Evolutionary conservation across 2,888 invertebrate genomes (phyloP), one percentile per base, ranked within the genome.

Genomic region (Anthrax anthrax): DNA sequence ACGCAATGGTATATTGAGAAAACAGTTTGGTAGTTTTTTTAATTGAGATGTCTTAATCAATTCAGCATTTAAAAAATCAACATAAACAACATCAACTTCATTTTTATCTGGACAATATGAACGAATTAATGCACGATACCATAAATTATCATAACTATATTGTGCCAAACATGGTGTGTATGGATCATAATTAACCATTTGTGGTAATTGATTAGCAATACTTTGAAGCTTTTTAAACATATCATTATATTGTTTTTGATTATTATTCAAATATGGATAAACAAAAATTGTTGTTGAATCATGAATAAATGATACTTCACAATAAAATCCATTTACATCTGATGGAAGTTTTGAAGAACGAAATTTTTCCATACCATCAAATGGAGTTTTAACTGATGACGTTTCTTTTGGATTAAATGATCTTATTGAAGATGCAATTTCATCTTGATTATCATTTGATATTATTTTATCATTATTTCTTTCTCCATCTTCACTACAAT

Each of bases 21-120:
- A 74, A 27, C 74, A 68, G 1, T 65, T 60, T 36, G 64, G 65
- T 47, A 76, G 74, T 57, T 70, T 70, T 47, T 72, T 71, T 0
- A 76, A 62, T 50, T 74, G 63, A 10, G 62, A 56, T 18, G 65
- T 54, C 1, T 70, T 52, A 18, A 80, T 65, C 1, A 68, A 56
- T 58, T 79, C 79, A 9, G 70, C 63, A 56, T 84, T 84, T 2
- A 87, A 84, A 57, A 76, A 87, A 63, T 89, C 88, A 1, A 87
- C 77, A 62, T 80, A 89, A 52, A 72, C 69, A 0, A 88, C 77
- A 56, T 73, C 72, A 1, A 81, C 71, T 43, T 62, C 56, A 8
- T 65, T 62, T 17, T 69, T 61, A 0, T 56, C 55, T 34, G 67
- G 59, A 51, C 73, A 69, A 43, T 72, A 66, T 44, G 75, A 70